These are phyloP conservation scores for Stercorarius parasiticus DNA, from an alignment of 2,113 vertebrate species.

Conservation along the genomic window DNA sequence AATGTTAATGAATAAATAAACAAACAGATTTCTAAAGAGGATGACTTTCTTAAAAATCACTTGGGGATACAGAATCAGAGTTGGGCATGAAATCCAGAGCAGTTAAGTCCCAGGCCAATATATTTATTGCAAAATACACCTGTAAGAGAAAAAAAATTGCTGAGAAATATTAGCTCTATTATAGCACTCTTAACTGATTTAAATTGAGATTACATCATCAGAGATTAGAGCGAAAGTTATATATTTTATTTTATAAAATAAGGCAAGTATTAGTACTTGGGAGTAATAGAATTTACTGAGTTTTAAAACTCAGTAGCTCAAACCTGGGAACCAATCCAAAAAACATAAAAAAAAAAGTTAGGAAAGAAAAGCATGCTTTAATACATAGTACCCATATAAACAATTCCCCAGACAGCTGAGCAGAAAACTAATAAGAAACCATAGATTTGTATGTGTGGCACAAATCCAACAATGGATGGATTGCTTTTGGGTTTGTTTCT, in stretches of 20 bases:
- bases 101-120: background rate
- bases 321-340: background rate
- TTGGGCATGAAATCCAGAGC: background rate
- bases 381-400: background rate
- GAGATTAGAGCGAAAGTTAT: background rate
- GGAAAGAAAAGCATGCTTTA: background rate
- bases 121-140: background rate
- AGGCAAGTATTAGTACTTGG: background rate
- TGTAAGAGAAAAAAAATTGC: accelerated
- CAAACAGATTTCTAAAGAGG: background rate
- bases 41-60: background rate
- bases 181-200: background rate
- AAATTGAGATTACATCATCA: background rate
- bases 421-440: background rate
- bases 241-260: background rate
- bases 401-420: background rate
- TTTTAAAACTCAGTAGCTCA: background rate
- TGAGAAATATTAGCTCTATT: background rate
- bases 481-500: background rate
- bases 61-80: accelerated
- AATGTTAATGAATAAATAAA: background rate
- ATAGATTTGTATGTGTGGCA: background rate
- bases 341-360: background rate
- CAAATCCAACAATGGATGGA: background rate
- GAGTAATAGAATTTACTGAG: background rate